Base-by-base conservation (phyloP, 1,140 invertebrate species). In the Adoxophyes honmai region DNA sequence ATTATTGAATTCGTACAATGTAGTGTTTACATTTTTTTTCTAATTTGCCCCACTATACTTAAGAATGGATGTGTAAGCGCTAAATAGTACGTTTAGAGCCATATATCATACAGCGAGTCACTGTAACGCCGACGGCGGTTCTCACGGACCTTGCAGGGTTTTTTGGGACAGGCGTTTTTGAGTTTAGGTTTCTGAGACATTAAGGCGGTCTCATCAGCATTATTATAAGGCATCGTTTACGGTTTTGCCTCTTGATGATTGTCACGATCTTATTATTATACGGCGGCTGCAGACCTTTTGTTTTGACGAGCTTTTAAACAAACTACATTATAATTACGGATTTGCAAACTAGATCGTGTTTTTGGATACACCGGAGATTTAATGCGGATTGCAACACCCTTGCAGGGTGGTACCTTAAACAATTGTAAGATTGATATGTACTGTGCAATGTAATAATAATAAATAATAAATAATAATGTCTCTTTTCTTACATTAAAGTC, bases 1-100 rank as follows among this genome's bases (percentile, higher is more conserved):
- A 86, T 88, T 88, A 88, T 88, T 83, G 78, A 88, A 88, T 86
- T 88, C 78, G 73, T 86, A 88, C 86, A 86, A 88, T 86, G 83
- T 88, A 86, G 72, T 88, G 83, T 86, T 88, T 88, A 88, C 86
- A 86, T 85, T 82, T 86, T 88, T 87, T 88, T 86, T 81, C 79
- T 85, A 77, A 86, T 86, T 80, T 78, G 55, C 66, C 65, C 75
- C 81, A 81, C 83, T 88, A 86, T 88, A 86, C 73, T 88, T 88
- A 86, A 75, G 75, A 74, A 65, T 79, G 73, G 75, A 83, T 71
- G 78, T 73, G 79, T 76, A 88, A 86, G 85, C 82, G 86, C 75
- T 88, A 88, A 88, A 88, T 87, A 81, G 83, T 80, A 86, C 81
- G 86, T 86, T 88, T 86, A 86, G 64, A 64, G 77, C 67, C 76